Evolutionary conservation across 1,140 invertebrate species (phyloP), one percentile per base, ranked within the genome.

Genomic region (Himalopsyche phryganea): DNA sequence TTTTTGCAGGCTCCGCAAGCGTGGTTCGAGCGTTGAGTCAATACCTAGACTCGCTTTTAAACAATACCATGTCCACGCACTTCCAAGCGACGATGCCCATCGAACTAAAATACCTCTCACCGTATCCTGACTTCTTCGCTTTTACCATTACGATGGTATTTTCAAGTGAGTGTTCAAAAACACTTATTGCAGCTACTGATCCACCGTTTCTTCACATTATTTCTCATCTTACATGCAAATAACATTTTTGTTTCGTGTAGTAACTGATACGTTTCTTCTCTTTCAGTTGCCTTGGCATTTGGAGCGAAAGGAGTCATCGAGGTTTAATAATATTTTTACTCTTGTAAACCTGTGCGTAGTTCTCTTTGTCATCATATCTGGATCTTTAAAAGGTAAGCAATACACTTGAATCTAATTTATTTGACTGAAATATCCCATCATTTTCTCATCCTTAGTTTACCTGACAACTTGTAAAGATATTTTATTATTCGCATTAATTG

Each of bases 261-360:
- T n/a, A n/a, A n/a, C n/a, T n/a, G n/a, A n/a, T n/a, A n/a, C n/a
- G n/a, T n/a, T n/a, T 55, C 23, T 38, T 66, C 49, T 56, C 65
- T 79, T 80, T 53, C 73, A 88, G 85, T 84, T 64, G 76, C 88
- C 11, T 71, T 94, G 18, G 84, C 87, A 3, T 83, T 91, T 66
- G 92, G 92, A 23, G 84, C 93, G n/a, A 13, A 91, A 92, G 69
- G 89, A 92, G 67, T 94, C 91, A 0, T 84, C 90, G 0, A 76
- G 81, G 51, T 83, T 92, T 47, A 94, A 94, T 70, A 94, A 91
- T 65, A 76, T 94, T 42, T 89, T 94, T 57, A 94, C 91, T 0
- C 72, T 81, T 0, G 70, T 94, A n/a, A 96, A 95, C 73, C 71
- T 95, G n/a, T 76, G 81, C 15, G 88, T 94, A 3, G 84, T 95